A percentile compares a stretch with the other conserved stretches of the same genome.
Evolutionary conservation across 2,888 invertebrate genomes (phyloP).

Genomic region (Axea sp.): DNA sequence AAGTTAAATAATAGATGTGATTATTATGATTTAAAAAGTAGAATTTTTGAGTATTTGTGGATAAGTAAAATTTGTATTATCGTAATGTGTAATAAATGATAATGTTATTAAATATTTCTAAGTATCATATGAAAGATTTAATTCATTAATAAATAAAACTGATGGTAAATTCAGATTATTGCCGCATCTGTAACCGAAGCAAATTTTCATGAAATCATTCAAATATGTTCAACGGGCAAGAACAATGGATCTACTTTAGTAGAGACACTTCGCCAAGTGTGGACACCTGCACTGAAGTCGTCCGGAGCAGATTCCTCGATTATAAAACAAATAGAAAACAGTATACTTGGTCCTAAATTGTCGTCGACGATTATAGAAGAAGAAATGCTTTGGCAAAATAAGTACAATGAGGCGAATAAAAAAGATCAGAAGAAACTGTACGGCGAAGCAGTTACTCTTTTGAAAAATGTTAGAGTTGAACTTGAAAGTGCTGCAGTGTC

Average conservation of each 20-base stretch:
- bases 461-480: constrained; percentile 72
- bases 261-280: constrained; percentile 75
- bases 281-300: constrained; percentile 72
- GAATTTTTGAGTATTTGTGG: no score
- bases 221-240: constrained; percentile 72
- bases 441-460: constrained; percentile 67
- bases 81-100: no score
- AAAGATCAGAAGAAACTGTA: constrained; percentile 69
- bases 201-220: constrained; percentile 76
- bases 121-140: no score
- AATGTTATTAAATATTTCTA: no score
- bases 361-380: constrained; percentile 70
- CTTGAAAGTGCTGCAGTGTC: constrained; percentile 73
- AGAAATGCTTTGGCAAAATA: constrained; percentile 70
- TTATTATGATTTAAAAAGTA: no score
- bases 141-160: no score
- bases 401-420: constrained; percentile 66
- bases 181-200: constrained; percentile 70
- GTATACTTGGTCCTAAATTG: constrained; percentile 71
- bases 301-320: constrained; percentile 69
- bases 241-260: constrained; percentile 70
- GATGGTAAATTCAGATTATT: no score
- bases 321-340: constrained; percentile 73
- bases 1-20: no score
- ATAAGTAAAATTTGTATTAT: no score